Evolutionary conservation across 2,888 invertebrate genomes (phyloP).

Genomic region (Epistrophella euchroma): DNA sequence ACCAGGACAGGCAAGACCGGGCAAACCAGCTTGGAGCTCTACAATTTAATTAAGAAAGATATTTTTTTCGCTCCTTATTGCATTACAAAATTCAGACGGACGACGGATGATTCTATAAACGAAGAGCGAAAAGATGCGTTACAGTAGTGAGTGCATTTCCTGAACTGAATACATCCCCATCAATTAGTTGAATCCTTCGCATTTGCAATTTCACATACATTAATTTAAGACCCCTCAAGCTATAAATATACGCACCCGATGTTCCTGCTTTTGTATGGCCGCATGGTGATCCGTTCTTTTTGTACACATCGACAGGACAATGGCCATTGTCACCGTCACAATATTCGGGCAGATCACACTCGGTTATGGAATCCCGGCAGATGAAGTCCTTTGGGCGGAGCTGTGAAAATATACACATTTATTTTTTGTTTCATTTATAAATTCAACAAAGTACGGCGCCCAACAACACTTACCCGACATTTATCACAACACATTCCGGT

Average conservation of each 20-base stretch:
- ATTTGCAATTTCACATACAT: conserved; percentile 25
- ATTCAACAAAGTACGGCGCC: conserved; percentile 36
- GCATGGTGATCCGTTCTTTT: conserved; percentile 97
- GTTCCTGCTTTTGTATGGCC: conserved; percentile 84
- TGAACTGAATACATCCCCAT: conserved; percentile 35
- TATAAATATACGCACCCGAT: conserved; percentile 79
- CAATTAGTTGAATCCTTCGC: conserved; percentile 49
- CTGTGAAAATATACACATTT: conserved; percentile 83
- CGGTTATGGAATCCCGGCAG: conserved; percentile 94
- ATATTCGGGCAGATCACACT: conserved; percentile 97
- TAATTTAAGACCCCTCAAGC: conserved; percentile 41
- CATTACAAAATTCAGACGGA: conserved; percentile 60
- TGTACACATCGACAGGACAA: conserved; percentile 95
- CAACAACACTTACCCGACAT: conserved; percentile 89
- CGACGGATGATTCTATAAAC: background rate
- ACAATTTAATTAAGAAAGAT: conserved; percentile 67
- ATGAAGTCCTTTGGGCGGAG: conserved; percentile 90
- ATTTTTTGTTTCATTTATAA: conserved; percentile 27
- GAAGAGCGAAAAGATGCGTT: conserved; percentile 44
- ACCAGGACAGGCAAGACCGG: background rate
- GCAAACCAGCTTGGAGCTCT: conserved; percentile 37
- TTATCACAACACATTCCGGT: conserved; percentile 95
- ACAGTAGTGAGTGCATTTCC: conserved; percentile 41
- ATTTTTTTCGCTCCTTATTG: conserved; percentile 55
- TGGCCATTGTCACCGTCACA: conserved; percentile 95